Base-by-base conservation (phyloP, 2,797 vertebrate genomes). In the Buceros bicornis region DNA sequence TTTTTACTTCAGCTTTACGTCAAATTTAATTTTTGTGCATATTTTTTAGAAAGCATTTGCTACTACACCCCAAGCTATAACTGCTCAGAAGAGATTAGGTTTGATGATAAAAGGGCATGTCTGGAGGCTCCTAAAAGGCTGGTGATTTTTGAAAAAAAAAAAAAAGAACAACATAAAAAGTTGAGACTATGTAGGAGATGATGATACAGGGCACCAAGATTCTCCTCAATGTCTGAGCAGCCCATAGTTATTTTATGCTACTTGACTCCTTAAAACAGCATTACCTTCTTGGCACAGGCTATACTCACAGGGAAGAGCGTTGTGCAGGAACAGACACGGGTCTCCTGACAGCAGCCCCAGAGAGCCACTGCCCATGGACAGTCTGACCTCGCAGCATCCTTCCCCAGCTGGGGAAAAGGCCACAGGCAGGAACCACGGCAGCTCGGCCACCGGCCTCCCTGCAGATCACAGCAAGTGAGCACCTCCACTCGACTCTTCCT, bases 291-390 rank as follows among this genome's bases (percentile, higher is more conserved):
- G 37, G 43, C 33, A 64, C 3, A 71, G 10, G 13, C 35, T 35
- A 2, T 8, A 21, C 5, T 16, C 22, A 24, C 40, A 13, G 31
- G 37, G 37, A 80, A 85, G 6, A 7, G 12, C 28, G 3, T 53
- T 12, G 3, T 1, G 12, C 7, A 24, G 3, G 17, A 79, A 24
- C 47, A 76, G 45, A 20, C 17, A 67, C 0, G 1, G 0, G 0
- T 50, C 31, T 69, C 66, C 58, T 13, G 20, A 31, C 16, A 69
- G 45, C 42, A 72, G 37, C 67, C 50, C 58, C 37, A 21, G 31
- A 74, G 18, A 80, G 13, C 16, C 29, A n/a, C 21, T 57, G 50
- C 51, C 51, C 37, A 31, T 2, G 1, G 14, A 57, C 3, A 7
- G 19, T 31, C 26, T 56, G 28, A 35, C 66, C 20, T 60, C 33